phyloP scores from a whole-genome alignment of 1,140 invertebrate species.

The Pantala flavescens region DNA sequence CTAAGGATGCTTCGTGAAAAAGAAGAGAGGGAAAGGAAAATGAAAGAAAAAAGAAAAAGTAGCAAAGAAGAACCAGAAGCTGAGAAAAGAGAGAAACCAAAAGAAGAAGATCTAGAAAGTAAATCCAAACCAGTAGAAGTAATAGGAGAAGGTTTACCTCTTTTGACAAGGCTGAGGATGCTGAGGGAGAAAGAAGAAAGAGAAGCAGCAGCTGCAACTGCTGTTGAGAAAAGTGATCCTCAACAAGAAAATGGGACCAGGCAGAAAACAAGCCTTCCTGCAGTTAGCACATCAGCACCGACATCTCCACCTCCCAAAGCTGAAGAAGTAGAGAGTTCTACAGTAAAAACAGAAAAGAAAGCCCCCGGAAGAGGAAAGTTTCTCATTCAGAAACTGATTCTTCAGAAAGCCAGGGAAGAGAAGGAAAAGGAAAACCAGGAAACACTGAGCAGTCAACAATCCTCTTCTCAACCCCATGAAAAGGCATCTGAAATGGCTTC shows the following conservation, averaged over 20 bases:
- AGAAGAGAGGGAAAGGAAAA: conserved; percentile 49
- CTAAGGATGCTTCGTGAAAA: conserved; percentile 68
- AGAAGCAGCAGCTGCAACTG: conserved; percentile 31
- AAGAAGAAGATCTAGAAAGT: not conserved
- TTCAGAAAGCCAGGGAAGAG: conserved; percentile 71
- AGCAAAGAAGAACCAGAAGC: not conserved
- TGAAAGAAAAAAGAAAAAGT: not conserved
- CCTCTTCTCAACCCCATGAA: not conserved
- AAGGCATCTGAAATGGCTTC: not conserved
- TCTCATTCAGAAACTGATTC: conserved; percentile 62
- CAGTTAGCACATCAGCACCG: conserved; percentile 21
- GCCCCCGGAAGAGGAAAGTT: conserved; percentile 60
- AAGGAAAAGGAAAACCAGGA: conserved; percentile 32
- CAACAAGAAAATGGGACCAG: not conserved
- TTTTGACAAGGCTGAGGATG: conserved; percentile 65
- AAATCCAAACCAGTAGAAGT: not conserved
- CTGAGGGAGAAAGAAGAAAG: conserved; percentile 66
- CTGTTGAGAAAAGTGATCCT: not conserved
- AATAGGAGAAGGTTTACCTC: conserved; percentile 54
- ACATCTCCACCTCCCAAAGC: not conserved
- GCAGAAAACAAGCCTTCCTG: not conserved
- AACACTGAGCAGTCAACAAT: conserved; percentile 14
- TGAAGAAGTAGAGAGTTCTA: not conserved
- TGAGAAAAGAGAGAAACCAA: not conserved
- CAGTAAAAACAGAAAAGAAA: conserved; percentile 17